These are phyloP conservation scores for Empidonax traillii DNA, from an alignment of 2,113 vertebrate genomes.

Conservation along the genomic window DNA sequence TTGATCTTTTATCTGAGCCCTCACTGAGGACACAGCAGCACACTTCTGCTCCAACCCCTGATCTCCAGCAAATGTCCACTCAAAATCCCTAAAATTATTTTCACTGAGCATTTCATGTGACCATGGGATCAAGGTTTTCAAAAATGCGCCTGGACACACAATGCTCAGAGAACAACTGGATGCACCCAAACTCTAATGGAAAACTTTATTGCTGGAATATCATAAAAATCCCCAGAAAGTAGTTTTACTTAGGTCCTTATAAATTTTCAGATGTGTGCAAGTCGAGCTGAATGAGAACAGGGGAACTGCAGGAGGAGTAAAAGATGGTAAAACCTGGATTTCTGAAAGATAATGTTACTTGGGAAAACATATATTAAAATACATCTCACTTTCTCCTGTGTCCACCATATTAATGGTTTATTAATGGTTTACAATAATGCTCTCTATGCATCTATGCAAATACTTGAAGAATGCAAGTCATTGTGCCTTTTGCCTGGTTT, in stretches of 20 bases:
- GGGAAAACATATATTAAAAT: constrained; percentile 31
- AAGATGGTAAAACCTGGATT: constrained; percentile 24
- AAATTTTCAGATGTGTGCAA: neutral
- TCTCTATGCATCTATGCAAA: constrained; percentile 78
- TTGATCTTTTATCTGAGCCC: neutral
- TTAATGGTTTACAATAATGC: constrained; percentile 76
- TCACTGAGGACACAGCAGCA: neutral
- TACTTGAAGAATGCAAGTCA: constrained; percentile 77
- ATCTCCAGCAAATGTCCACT: neutral
- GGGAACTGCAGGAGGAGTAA: neutral
- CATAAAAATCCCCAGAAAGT: neutral
- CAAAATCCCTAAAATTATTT: neutral
- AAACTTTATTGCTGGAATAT: neutral
- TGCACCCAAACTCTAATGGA: neutral
- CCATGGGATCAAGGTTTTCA: neutral
- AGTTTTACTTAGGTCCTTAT: neutral
- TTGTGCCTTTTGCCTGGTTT: constrained; percentile 77
- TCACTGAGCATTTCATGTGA: neutral
- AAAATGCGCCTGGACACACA: neutral
- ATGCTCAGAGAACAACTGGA: neutral
- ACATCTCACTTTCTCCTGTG: constrained; percentile 45
- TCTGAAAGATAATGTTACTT: neutral
- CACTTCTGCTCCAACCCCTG: neutral
- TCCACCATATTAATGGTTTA: neutral
- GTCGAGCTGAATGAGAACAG: neutral